Conservation (phyloP, 1,140 invertebrate genomes). For the Drosophila willistoni region DNA sequence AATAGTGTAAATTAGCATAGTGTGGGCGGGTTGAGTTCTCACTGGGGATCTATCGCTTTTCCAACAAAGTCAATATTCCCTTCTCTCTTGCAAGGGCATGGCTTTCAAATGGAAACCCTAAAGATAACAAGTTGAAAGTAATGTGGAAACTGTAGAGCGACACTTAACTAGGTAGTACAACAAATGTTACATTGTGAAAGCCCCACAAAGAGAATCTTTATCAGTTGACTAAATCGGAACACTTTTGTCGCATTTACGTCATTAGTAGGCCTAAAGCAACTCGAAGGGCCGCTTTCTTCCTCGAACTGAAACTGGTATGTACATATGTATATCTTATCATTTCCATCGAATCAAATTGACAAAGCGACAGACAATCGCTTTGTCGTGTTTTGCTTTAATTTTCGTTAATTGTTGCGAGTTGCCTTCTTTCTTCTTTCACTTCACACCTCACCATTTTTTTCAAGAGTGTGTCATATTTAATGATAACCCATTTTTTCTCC, state of each 20-base stretch:
- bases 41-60: too few relatives aligned
- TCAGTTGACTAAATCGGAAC: slow-evolving; percentile 20
- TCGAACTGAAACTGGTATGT: not conserved
- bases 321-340: not conserved
- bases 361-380: slow-evolving; percentile 13
- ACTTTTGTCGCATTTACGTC: slow-evolving; percentile 40
- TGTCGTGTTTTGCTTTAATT: slow-evolving; percentile 6
- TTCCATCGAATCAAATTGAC: slow-evolving; percentile 16
- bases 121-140: slow-evolving; percentile 14
- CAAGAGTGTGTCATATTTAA: slow-evolving; percentile 30
- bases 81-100: too few relatives aligned
- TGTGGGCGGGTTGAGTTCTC: too few relatives aligned
- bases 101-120: too few relatives aligned
- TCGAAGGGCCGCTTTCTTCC: slow-evolving; percentile 16
- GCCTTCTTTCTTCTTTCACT: slow-evolving; percentile 10
- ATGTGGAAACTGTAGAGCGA: not conserved
- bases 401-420: slow-evolving; percentile 13
- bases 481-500: slow-evolving; percentile 58
- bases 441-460: slow-evolving; percentile 1
- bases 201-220: not conserved
- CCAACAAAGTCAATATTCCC: too few relatives aligned
- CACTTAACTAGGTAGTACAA: slow-evolving; percentile 21
- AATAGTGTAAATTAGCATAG: too few relatives aligned
- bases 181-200: slow-evolving; percentile 50
- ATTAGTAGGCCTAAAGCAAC: not conserved